These are phyloP conservation scores for Synchiropus splendidus DNA, from an alignment of 2,113 vertebrate species.

Conservation along the genomic window DNA sequence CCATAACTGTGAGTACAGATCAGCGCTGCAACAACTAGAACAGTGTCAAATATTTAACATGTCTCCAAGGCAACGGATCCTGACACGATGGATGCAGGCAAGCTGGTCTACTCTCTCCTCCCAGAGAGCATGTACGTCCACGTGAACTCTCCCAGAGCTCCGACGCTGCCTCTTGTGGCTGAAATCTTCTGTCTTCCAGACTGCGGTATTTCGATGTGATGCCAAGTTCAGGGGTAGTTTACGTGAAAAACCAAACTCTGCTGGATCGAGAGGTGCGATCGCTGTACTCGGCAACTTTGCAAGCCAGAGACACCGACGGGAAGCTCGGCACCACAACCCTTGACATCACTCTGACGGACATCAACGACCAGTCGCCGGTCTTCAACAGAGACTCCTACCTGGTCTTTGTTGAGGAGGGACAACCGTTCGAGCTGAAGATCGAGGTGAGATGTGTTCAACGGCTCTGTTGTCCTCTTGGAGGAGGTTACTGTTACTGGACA, in stretches of 20 bases:
- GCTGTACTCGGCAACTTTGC: constrained; percentile 72
- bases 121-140: constrained; percentile 75
- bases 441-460: constrained; percentile 44
- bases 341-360: constrained; percentile 73
- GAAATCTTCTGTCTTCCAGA: constrained; percentile 48
- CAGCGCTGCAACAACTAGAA: not conserved
- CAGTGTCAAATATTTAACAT: not conserved
- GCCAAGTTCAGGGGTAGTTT: constrained; percentile 49
- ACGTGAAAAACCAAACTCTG: constrained; percentile 46
- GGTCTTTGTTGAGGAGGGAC: constrained; percentile 68
- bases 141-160: not conserved
- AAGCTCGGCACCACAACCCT: constrained; percentile 62
- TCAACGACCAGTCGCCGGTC: constrained; percentile 70
- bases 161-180: too few species aligned
- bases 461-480: not conserved
- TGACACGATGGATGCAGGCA: constrained; percentile 68
- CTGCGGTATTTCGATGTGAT: constrained; percentile 64
- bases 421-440: constrained; percentile 41
- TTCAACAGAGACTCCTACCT: constrained; percentile 65
- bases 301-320: constrained; percentile 68
- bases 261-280: constrained; percentile 76
- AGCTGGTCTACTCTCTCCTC: constrained; percentile 76
- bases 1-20: constrained; percentile 64
- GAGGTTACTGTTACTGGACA: too few species aligned
- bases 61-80: constrained; percentile 73